Base-by-base conservation (phyloP, 2,888 invertebrate genomes). In the Netelia fuscicornis region DNA sequence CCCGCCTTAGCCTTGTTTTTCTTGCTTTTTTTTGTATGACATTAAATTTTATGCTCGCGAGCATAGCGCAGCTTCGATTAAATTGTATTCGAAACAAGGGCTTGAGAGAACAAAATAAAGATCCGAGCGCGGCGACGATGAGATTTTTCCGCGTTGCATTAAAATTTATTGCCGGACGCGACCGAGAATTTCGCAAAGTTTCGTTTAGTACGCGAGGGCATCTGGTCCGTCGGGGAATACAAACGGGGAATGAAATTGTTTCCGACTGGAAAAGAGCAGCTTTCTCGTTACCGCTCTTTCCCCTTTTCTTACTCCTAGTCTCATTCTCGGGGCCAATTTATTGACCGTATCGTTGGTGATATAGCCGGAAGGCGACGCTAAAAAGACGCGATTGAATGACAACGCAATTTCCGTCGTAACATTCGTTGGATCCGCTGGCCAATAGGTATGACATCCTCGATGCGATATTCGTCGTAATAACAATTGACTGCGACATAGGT, bases 81-180 rank as follows among this genome's bases (percentile, higher is more conserved):
- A 78, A 78, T 74, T 54, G 74, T 70, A 44, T 74, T 60, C 68
- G 60, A 48, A 62, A 79, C 25, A 30, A 67, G 60, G 52, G 74
- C 60, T 67, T 25, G 30, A 42, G 37, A 52, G 30, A 71, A 72
- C 62, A 54, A 56, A 67, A 62, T 58, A 76, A 71, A 71, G 6
- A 17, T 58, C 60, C 17, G 48, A 79, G 44, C 37, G 42, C 71
- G 64, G 48, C 23, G n/a, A 37, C 9, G 25, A 11, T n/a, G 11
- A 42, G 17, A 48, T 52, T 44, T 74, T 42, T 56, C 20, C 37
- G 30, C 23, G 71, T 20, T 71, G 30, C 25, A 65, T 48, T 75
- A 67, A 80, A 84, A 80, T 80, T 80, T 84, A 80, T 80, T 20
- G 37, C 20, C 58, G 48, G 20, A 58, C 10, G 20, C 25, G 77